Base-by-base conservation (phyloP, 2,888 invertebrate genomes). In the Agelastica alni region DNA sequence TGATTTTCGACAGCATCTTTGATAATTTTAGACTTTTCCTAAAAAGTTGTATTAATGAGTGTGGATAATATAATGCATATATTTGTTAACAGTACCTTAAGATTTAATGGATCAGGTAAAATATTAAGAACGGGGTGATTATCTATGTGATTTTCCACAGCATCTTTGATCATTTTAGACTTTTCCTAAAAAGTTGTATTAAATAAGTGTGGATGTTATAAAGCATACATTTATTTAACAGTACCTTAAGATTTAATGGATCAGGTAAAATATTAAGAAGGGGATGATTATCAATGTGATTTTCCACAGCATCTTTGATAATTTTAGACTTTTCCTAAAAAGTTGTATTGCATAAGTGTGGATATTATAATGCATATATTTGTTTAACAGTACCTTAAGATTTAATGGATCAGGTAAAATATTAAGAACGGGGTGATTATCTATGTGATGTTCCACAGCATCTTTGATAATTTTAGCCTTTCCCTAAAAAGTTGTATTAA, bases 181-280 rank as follows among this genome's bases (percentile, higher is more conserved):
- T 36, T 46, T n/a, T 44, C 44, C 44, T 44, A 32, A 17, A 44
- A 44, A n/a, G n/a, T n/a, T n/a, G n/a, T n/a, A n/a, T n/a, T n/a
- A n/a, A n/a, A n/a, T n/a, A n/a, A n/a, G n/a, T n/a, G n/a, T n/a
- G n/a, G n/a, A n/a, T n/a, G n/a, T n/a, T n/a, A n/a, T n/a, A n/a
- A n/a, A n/a, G n/a, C n/a, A n/a, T n/a, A n/a, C n/a, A n/a, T n/a
- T 32, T 31, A 7, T 12, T 30, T 2, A 3, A n/a, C 3, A n/a
- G 9, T 32, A 32, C 32, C 44, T 44, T 43, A n/a, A 43, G 14
- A 14, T 43, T 14, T 10, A 44, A 32, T 10, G 44, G 44, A 44
- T 32, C 44, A 6, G 18, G 44, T 32, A 44, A 31, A 2, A 3
- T 28, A 5, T n/a, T n/a, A n/a, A n/a, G n/a, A n/a, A 28, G 2